Evolutionary conservation across 2,797 vertebrate genomes (phyloP).

Genomic region (Apodemus agrarius): DNA sequence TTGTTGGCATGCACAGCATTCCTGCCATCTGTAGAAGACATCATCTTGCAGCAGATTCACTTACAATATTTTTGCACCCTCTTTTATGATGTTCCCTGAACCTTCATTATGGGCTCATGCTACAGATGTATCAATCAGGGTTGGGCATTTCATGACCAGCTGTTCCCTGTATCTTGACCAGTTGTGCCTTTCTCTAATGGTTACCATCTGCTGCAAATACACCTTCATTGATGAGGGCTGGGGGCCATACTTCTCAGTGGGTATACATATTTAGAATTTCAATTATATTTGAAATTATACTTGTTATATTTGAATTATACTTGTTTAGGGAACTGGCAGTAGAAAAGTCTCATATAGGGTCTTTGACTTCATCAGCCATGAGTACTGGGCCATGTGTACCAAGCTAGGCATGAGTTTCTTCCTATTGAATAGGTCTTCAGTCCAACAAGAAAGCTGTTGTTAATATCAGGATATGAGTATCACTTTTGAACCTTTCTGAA

Average conservation of each 20-base stretch:
- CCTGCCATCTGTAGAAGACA: background rate
- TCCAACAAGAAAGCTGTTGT: background rate
- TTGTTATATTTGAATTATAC: too few relatives aligned
- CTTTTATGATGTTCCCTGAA: background rate
- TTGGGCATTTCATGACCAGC: background rate
- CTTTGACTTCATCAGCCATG: too few relatives aligned
- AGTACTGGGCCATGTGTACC: background rate
- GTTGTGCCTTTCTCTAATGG: too few relatives aligned
- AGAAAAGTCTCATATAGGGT: too few relatives aligned
- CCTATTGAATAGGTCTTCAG: background rate
- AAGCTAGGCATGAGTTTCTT: background rate
- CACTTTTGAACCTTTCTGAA: background rate
- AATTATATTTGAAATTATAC: too few relatives aligned
- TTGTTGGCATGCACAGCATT: background rate
- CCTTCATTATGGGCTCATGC: background rate
- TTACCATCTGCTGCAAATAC: too few relatives aligned
- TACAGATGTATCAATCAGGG: background rate
- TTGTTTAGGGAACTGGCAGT: too few relatives aligned
- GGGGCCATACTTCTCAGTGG: too few relatives aligned
- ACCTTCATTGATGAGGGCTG: too few relatives aligned
- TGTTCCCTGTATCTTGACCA: too few relatives aligned
- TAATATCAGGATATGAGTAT: background rate
- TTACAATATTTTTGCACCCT: background rate
- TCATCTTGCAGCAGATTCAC: background rate
- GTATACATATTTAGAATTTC: too few relatives aligned